These are phyloP conservation scores for Antheraea mylitta DNA, from an alignment of 1,140 invertebrate species.

Conservation along the genomic window DNA sequence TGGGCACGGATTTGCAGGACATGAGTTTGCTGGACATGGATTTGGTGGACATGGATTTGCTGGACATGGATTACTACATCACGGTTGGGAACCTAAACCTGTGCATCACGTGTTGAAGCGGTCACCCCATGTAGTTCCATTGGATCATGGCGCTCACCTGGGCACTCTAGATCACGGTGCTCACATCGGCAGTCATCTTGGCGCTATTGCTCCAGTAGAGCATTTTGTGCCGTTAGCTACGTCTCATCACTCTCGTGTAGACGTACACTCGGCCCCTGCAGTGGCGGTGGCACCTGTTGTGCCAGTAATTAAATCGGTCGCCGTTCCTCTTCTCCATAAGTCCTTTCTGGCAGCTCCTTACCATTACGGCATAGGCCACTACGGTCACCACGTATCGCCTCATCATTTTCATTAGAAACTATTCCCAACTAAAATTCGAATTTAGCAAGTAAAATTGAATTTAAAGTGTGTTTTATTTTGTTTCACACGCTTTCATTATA, in stretches of 20 bases:
- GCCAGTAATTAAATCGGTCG: constrained; percentile 41
- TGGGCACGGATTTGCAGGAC: constrained; percentile 27
- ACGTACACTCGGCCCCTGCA: constrained; percentile 47
- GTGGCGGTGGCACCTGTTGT: constrained; percentile 40
- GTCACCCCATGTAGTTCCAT: constrained; percentile 45
- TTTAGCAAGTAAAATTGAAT: not conserved
- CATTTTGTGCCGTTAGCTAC: constrained; percentile 50
- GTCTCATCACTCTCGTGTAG: constrained; percentile 63
- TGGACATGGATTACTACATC: constrained; percentile 22
- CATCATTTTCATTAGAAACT: not conserved
- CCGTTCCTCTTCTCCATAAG: constrained; percentile 40
- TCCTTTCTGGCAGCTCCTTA: constrained; percentile 35
- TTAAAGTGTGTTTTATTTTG: not conserved
- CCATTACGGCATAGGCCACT: constrained; percentile 22
- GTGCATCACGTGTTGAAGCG: constrained; percentile 56
- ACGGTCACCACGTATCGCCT: constrained; percentile 9
- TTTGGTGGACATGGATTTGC: constrained; percentile 23
- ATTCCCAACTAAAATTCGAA: not conserved
- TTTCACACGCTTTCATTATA: not conserved
- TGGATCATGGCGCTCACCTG: constrained; percentile 31
- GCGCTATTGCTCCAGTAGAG: constrained; percentile 39
- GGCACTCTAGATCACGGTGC: no score
- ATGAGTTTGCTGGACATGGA: constrained; percentile 18
- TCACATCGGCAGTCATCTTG: constrained; percentile 8
- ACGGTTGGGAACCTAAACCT: constrained; percentile 10